phyloP scores from a whole-genome alignment of 2,113 vertebrate genomes.

The Struthio camelus region DNA sequence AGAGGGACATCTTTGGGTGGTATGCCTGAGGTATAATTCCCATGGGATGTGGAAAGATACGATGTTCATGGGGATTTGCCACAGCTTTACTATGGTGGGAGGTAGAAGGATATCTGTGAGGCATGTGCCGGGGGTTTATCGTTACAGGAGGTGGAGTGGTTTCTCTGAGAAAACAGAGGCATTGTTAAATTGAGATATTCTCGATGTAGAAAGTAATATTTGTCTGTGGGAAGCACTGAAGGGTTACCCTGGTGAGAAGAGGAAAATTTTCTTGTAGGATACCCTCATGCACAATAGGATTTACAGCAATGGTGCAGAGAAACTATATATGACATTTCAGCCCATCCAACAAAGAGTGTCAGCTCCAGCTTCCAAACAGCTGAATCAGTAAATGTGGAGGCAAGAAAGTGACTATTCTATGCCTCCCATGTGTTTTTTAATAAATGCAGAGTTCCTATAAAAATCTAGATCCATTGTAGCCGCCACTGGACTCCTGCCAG shows the following conservation, averaged over 20 bases:
- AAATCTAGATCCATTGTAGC: neutral
- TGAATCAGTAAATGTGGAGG: neutral
- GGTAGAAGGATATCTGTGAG: neutral
- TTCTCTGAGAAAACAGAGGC: neutral
- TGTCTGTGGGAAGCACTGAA: neutral
- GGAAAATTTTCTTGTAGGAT: neutral
- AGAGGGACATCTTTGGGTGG: constrained; percentile 4
- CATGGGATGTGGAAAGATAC: neutral
- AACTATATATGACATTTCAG: neutral
- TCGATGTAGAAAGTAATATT: too few species aligned
- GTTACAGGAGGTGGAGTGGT: neutral
- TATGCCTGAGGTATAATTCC: neutral
- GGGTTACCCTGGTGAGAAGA: neutral
- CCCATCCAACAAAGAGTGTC: neutral
- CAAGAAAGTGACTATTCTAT: neutral
- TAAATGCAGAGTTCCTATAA: neutral
- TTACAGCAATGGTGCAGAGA: neutral
- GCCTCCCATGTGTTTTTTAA: neutral
- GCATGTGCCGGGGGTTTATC: neutral
- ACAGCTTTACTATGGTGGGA: neutral
- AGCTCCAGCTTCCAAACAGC: neutral
- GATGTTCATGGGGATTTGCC: neutral
- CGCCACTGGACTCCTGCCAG: neutral
- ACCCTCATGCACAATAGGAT: neutral
- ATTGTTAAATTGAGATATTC: neutral